A percentile compares a stretch with the other conserved stretches of the same genome.
Evolutionary conservation across 2,797 vertebrate genomes (phyloP).

Genomic region (Hippocampus kuda): DNA sequence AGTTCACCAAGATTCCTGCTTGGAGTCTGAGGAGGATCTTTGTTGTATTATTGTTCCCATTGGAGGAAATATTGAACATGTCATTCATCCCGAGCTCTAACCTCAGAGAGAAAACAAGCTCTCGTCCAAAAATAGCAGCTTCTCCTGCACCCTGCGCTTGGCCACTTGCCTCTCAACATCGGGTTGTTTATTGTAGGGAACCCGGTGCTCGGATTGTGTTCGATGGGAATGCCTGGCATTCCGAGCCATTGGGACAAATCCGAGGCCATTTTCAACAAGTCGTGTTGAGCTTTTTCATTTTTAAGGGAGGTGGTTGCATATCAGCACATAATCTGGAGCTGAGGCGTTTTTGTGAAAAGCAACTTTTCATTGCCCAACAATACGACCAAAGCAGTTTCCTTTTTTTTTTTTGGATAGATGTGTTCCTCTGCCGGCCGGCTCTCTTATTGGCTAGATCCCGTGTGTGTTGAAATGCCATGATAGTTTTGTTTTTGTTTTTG

Average conservation of each 20-base stretch:
- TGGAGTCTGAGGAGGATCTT: slow-evolving; percentile 35
- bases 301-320: slow-evolving; percentile 14
- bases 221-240: slow-evolving; percentile 25
- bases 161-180: slow-evolving; percentile 40
- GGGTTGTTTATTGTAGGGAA: slow-evolving; percentile 45
- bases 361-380: slow-evolving; percentile 14
- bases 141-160: slow-evolving; percentile 36
- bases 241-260: neutral
- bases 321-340: slow-evolving; percentile 26
- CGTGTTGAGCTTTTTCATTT: slow-evolving; percentile 17
- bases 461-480: neutral
- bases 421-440: neutral
- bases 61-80: slow-evolving; percentile 57
- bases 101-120: slow-evolving; percentile 50
- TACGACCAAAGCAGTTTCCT: neutral
- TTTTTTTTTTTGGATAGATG: neutral
- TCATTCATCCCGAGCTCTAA: slow-evolving; percentile 45
- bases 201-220: slow-evolving; percentile 38
- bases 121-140: slow-evolving; percentile 57
- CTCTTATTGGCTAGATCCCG: neutral
- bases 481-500: too few species aligned
- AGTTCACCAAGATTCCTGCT: slow-evolving; percentile 33
- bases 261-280: slow-evolving; percentile 15
- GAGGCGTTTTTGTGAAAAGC: slow-evolving; percentile 30
- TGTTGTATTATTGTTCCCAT: slow-evolving; percentile 46